phyloP scores from a whole-genome alignment of 2,797 vertebrate genomes.

The Loris lydekkerianus region DNA sequence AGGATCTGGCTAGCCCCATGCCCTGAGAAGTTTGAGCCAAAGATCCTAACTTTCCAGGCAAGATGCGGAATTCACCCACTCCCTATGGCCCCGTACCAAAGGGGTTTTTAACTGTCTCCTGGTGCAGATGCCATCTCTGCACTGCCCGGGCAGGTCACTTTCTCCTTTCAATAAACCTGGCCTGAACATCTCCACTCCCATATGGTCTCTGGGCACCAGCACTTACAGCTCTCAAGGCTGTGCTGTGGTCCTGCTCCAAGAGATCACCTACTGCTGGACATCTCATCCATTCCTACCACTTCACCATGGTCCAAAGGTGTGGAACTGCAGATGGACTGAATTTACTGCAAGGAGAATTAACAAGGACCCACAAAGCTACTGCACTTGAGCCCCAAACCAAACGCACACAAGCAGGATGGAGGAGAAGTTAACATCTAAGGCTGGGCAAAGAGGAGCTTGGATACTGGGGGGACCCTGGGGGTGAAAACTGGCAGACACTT shows the following conservation, averaged over 20 bases:
- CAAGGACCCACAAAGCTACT: neutral
- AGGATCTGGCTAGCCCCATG: no score
- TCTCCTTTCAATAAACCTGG: no score
- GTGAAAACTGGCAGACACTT: neutral
- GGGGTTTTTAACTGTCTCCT: no score
- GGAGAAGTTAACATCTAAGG: neutral
- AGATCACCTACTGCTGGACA: neutral
- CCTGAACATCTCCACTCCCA: no score
- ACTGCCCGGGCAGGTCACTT: no score
- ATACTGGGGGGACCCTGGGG: neutral
- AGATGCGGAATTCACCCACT: no score
- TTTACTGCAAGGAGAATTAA: neutral
- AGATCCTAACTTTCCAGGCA: no score
- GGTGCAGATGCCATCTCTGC: no score
- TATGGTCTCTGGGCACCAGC: no score
- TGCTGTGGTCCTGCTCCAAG: neutral
- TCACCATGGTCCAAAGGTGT: neutral
- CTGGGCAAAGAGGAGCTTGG: neutral
- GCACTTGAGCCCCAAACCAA: neutral
- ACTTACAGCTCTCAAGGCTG: neutral
- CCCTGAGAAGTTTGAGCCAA: no score
- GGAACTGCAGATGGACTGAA: neutral
- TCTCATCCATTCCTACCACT: neutral
- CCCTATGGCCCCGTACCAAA: no score
- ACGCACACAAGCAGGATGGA: neutral